Conservation (phyloP, 2,888 invertebrate species). For the Scaptomyza polygonia region DNA sequence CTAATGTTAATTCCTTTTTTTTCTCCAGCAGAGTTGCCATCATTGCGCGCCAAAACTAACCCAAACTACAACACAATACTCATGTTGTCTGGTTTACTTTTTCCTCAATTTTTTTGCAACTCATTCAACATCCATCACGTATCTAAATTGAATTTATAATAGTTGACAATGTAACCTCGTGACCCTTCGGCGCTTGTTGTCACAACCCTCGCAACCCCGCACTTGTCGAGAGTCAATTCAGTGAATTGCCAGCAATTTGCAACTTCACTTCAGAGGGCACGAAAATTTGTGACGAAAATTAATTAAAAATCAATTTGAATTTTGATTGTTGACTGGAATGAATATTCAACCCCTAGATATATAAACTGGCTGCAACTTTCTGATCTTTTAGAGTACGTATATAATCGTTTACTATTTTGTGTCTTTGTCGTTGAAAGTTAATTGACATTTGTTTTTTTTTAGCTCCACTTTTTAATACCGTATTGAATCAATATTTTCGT, state of each 20-base stretch:
- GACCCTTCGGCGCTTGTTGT: slow-evolving; percentile 1
- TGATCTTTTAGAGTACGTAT: not conserved
- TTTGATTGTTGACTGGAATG: slow-evolving; percentile 71
- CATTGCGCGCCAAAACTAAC: too few species aligned
- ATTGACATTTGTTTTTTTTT: slow-evolving; percentile 54
- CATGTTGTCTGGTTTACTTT: slow-evolving; percentile 11
- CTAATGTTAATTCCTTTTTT: too few species aligned
- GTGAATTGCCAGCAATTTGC: slow-evolving; percentile 47
- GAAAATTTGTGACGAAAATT: slow-evolving; percentile 77
- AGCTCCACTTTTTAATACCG: not conserved
- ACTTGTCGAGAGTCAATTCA: slow-evolving; percentile 28
- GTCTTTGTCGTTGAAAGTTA: slow-evolving; percentile 58
- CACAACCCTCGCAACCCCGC: slow-evolving; percentile 4
- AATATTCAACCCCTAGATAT: slow-evolving; percentile 1
- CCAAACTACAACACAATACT: slow-evolving; percentile 8
- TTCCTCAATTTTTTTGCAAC: slow-evolving; percentile 9
- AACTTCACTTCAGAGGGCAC: slow-evolving; percentile 47
- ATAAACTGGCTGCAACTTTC: not conserved
- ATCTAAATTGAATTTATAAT: slow-evolving; percentile 77
- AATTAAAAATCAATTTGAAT: slow-evolving; percentile 79
- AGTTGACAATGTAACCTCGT: slow-evolving; percentile 62
- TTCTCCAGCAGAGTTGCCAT: not conserved
- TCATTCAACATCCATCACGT: slow-evolving; percentile 48
- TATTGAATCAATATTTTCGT: slow-evolving; percentile 9
- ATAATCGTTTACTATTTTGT: slow-evolving; percentile 38